Evolutionary conservation across 2,888 invertebrate species (phyloP).

Genomic region (Pyrrhia umbra): DNA sequence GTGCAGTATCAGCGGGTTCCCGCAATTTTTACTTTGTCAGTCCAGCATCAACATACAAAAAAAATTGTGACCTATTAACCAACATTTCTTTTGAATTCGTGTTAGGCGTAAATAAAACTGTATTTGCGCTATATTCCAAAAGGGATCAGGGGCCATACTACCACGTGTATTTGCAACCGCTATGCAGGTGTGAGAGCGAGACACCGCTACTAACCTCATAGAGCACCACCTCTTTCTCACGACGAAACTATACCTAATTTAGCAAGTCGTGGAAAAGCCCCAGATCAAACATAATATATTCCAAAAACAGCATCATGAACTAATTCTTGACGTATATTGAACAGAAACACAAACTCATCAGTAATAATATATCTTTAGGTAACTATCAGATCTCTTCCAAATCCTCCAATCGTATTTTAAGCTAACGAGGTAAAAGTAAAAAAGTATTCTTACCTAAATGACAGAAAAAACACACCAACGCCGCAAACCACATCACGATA

Average conservation of each 20-base stretch:
- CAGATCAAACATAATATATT: too few species aligned
- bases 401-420: slow-evolving; percentile 4
- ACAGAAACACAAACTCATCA: background rate
- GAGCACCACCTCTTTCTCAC: too few species aligned
- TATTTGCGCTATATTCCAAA: too few species aligned
- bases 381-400: slow-evolving; percentile 8
- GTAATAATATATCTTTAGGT: background rate
- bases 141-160: too few species aligned
- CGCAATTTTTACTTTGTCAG: background rate
- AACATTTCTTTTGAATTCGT: background rate
- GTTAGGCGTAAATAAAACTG: too few species aligned
- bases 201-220: too few species aligned
- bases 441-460: slow-evolving; percentile 78
- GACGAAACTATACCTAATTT: too few species aligned
- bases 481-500: slow-evolving; percentile 82
- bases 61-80: background rate
- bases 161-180: too few species aligned
- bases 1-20: background rate
- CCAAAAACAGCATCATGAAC: background rate
- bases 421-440: slow-evolving; percentile 30
- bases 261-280: too few species aligned
- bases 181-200: too few species aligned
- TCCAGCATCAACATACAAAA: background rate
- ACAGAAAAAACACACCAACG: slow-evolving; percentile 81
- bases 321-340: background rate